Evolutionary conservation across 2,888 invertebrate genomes (phyloP), one percentile per base, ranked within the genome.

Genomic region (Lamellibrachia columna): DNA sequence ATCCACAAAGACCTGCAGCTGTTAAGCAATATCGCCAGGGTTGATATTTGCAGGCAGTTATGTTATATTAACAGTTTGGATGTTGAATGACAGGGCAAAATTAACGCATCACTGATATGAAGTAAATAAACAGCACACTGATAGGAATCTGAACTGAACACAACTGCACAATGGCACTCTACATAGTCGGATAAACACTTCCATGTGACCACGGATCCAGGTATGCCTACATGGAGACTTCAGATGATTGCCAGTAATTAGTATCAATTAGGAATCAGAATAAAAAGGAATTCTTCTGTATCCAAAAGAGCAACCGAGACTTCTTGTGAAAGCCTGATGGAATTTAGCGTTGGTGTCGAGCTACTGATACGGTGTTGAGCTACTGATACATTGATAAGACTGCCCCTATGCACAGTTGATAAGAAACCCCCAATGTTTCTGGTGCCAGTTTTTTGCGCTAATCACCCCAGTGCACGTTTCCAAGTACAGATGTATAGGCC

Each of bases 211-310:
- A 15, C 75, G n/a, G 75, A 60, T 22, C 15, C 1, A 40, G 40
- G 40, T 40, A 40, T 40, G 40, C 40, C 40, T 40, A 40, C 40
- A 40, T 40, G 11, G 8, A 60, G 11, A 75, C n/a, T 22, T 75
- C 6, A 75, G 75, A 75, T 75, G 75, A 75, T 22, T 75, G n/a
- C 75, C 22, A 75, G 75, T 75, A 75, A 75, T 75, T 75, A 75
- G 75, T n/a, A 75, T 75, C 75, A 75, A 75, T 22, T 75, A 75
- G 75, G 75, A 75, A 75, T 75, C 75, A 75, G 75, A 75, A 75
- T n/a, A 75, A n/a, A 40, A 40, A 40, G 40, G 40, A 40, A 75
- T 6, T 75, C 22, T 15, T 75, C 22, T 75, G 75, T 75, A 75
- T n/a, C 40, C 22, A 11, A 75, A n/a, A 22, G 22, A 75, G 6